Percentiles rank a stretch among this genome's conserved stretches.
Evolutionary conservation across 2,888 invertebrate species (phyloP).

Genomic region (Macroteleia sp.): DNA sequence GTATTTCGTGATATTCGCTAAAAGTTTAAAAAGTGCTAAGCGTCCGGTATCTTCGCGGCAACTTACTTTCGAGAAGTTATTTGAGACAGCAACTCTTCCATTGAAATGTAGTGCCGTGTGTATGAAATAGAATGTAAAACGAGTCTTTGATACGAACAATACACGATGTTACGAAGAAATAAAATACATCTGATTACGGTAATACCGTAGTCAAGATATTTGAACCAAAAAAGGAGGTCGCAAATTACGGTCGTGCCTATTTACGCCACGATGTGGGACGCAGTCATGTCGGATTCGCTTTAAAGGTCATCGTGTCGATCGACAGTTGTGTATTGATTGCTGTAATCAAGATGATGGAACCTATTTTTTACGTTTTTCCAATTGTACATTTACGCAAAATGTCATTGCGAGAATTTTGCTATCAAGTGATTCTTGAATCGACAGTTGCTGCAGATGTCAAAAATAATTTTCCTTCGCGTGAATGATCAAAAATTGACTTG

Average conservation of each 20-base stretch:
- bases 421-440: slow-evolving; percentile 17
- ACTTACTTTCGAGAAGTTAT: slow-evolving; percentile 46
- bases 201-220: slow-evolving; percentile 47
- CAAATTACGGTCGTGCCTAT: slow-evolving; percentile 58
- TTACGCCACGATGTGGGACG: slow-evolving; percentile 51
- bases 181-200: slow-evolving; percentile 53
- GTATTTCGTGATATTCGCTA: slow-evolving; percentile 57
- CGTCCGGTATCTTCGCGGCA: slow-evolving; percentile 36
- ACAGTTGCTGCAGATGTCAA: slow-evolving; percentile 11
- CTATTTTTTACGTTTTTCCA: slow-evolving; percentile 20
- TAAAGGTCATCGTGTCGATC: slow-evolving; percentile 58
- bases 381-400: slow-evolving; percentile 39
- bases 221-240: slow-evolving; percentile 58
- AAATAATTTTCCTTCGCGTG: too few relatives aligned
- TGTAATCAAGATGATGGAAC: slow-evolving; percentile 39
- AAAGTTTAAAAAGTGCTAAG: slow-evolving; percentile 60
- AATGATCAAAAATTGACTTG: too few relatives aligned
- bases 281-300: slow-evolving; percentile 40
- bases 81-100: slow-evolving; percentile 31
- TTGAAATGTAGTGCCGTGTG: slow-evolving; percentile 31
- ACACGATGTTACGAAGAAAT: slow-evolving; percentile 37
- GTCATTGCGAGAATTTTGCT: slow-evolving; percentile 19
- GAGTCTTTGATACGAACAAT: slow-evolving; percentile 51
- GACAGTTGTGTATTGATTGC: slow-evolving; percentile 54
- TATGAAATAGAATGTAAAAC: slow-evolving; percentile 37